Evolutionary conservation across 2,113 vertebrate species (phyloP), one percentile per base, ranked within the genome.

Genomic region (Neogale vison): DNA sequence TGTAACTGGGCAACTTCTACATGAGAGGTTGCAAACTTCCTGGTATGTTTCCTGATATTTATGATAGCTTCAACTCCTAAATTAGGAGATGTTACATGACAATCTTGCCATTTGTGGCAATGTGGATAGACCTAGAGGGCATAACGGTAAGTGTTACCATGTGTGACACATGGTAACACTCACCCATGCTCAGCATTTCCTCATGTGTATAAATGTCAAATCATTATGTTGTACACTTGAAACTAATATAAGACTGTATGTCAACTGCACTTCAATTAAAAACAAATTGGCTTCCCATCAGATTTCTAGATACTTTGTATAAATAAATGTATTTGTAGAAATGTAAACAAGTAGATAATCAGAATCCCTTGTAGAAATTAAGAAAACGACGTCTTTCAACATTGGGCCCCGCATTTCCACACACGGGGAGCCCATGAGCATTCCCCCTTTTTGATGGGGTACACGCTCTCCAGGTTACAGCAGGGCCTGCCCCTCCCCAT

Each of bases 281-380:
- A 74, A 45, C 34, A 69, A 74, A 74, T 45, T 61, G 47, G 29
- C 7, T 87, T 88, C 52, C 71, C n/a, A 84, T n/a, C 36, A 29
- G 23, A 29, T 21, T 90, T 69, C 69, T 55, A 67, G 61, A 55
- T 50, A 81, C 3, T 67, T 42, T 76, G 10, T 84, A 84, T 63
- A 88, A 65, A 67, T 76, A 65, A 74, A 63, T 92, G 63, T 82
- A 76, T 47, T 34, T 76, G 23, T 67, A 59, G 47, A 74, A 71
- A 76, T 67, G 18, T 39, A 93, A 77, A 61, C 26, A 85, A 59
- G 17, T 42, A 77, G 81, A 89, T 79, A 77, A 61, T 31, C 21
- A 31, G 61, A 79, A n/a, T 24, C 72, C 21, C n/a, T 86, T 81
- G 77, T 4, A 65, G 20, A 94, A 90, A 91, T 21, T 36, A 87